These are phyloP conservation scores for Pygocentrus nattereri DNA, from an alignment of 2,797 vertebrate species.

Conservation along the genomic window DNA sequence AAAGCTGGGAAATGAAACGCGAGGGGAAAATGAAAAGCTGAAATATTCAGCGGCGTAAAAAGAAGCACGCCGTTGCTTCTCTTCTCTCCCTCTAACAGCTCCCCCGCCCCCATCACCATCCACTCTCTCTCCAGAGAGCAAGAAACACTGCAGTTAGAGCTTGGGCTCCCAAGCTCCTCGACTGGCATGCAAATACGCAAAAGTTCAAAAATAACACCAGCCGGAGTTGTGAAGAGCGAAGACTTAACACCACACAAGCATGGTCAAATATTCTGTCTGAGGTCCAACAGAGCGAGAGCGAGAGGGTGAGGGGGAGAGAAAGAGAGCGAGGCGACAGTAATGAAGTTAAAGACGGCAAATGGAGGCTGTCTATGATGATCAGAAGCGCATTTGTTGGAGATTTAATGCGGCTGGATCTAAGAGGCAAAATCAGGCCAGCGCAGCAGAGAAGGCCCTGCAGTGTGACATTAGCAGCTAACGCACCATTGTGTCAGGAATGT, in stretches of 20 bases:
- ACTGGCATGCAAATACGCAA: conserved; percentile 64
- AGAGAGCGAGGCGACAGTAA: conserved; percentile 12
- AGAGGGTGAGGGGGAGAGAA: not conserved
- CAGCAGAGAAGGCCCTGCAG: conserved; percentile 16
- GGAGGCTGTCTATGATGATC: conserved; percentile 42
- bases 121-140: conserved; percentile 52
- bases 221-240: conserved; percentile 23
- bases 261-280: conserved; percentile 48
- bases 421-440: conserved; percentile 28
- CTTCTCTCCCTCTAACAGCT: conserved; percentile 66
- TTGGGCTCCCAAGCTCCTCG: conserved; percentile 57
- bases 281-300: not conserved
- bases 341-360: conserved; percentile 45
- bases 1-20: conserved; percentile 83
- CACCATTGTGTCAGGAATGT: not conserved
- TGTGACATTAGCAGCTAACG: not conserved
- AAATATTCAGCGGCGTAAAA: conserved; percentile 93
- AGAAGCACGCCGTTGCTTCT: conserved; percentile 79
- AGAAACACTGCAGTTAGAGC: conserved; percentile 57
- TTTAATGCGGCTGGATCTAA: conserved; percentile 28
- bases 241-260: conserved; percentile 49
- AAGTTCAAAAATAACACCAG: conserved; percentile 59
- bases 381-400: conserved; percentile 42
- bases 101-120: not conserved
- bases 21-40: conserved; percentile 86